Base-by-base conservation (phyloP, 2,888 invertebrate species). In the Gastrophysa polygoni region DNA sequence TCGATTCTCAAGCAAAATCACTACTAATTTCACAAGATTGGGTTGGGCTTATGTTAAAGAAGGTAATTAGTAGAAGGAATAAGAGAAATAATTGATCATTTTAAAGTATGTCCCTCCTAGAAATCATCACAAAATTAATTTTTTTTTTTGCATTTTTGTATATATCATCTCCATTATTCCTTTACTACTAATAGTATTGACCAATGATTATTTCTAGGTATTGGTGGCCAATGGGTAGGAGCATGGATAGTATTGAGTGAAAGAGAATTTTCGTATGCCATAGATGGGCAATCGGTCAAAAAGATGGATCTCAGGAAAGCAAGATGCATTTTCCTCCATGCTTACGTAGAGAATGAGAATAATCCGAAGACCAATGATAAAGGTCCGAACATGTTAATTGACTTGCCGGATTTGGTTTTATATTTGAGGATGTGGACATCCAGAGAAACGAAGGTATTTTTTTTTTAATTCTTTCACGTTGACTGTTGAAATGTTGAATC, bases 1-100 rank as follows among this genome's bases (percentile, higher is more conserved):
- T 24, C 84, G 85, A n/a, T 88, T 90, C 76, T 88, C 90, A 1
- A 80, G 86, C 0, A 88, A 88, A 73, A 87, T 90, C 63, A 88
- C 89, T 0, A 84, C 89, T 1, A 90, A 91, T 75, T 90, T 87
- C 72, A 89, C 88, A 14, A 83, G 91, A 74, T 89, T 89, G 68
- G 93, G 93, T 20, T 93, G 93, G 92, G 91, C 91, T 70, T 93
- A 90, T 77, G 81, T 93, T n/a, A 70, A 79, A 72, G 65, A 90
- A 87, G 87, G 89, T 88, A 69, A 47, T 49, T n/a, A n/a, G n/a
- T n/a, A n/a, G n/a, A n/a, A 32, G 10, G 10, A 32, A 44, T 44
- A 44, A 10, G 10, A 44, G 21, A 47, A n/a, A 47, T 11, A 47
- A 17, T 47, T 18, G 5, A 7, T 11, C 14, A 18, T 47, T 16